These are phyloP conservation scores for Notamacropus eugenii DNA, from an alignment of 2,797 vertebrate genomes.

Conservation along the genomic window DNA sequence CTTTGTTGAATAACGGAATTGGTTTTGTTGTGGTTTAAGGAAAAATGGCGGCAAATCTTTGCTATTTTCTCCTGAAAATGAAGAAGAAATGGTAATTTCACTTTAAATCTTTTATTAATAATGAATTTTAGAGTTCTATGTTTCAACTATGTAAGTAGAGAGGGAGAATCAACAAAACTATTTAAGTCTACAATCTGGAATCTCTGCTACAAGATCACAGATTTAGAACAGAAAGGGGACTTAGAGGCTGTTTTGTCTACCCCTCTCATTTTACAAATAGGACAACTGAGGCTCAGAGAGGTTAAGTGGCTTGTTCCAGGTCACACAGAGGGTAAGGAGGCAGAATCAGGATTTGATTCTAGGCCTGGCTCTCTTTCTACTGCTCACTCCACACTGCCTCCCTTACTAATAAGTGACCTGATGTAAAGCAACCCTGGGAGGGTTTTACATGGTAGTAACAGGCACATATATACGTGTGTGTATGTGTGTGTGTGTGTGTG, in stretches of 20 bases:
- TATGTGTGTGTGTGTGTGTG: too few species aligned
- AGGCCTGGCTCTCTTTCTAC: background rate
- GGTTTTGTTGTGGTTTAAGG: background rate
- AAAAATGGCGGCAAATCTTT: slow-evolving; percentile 6
- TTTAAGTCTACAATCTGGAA: slow-evolving; percentile 26
- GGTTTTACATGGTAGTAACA: slow-evolving; percentile 42
- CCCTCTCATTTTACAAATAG: background rate
- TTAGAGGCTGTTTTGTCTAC: background rate
- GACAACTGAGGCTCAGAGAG: background rate
- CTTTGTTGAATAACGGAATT: slow-evolving; percentile 27
- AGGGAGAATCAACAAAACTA: slow-evolving; percentile 24
- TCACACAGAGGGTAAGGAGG: background rate
- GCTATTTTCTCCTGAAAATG: slow-evolving; percentile 45
- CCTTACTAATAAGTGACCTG: slow-evolving; percentile 42
- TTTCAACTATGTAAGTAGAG: slow-evolving; percentile 27
- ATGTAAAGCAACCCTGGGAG: slow-evolving; percentile 50
- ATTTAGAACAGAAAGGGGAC: background rate
- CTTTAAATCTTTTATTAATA: slow-evolving; percentile 33
- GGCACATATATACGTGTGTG: background rate
- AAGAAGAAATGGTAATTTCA: background rate
- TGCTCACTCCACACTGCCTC: background rate
- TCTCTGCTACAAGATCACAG: slow-evolving; percentile 40
- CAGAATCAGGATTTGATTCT: background rate
- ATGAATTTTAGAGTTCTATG: slow-evolving; percentile 26
- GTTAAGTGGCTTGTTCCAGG: background rate